A percentile compares a stretch with the other conserved stretches of the same genome.
Evolutionary conservation across 2,113 vertebrate genomes (phyloP).

Genomic region (Pachycephala philippinensis): DNA sequence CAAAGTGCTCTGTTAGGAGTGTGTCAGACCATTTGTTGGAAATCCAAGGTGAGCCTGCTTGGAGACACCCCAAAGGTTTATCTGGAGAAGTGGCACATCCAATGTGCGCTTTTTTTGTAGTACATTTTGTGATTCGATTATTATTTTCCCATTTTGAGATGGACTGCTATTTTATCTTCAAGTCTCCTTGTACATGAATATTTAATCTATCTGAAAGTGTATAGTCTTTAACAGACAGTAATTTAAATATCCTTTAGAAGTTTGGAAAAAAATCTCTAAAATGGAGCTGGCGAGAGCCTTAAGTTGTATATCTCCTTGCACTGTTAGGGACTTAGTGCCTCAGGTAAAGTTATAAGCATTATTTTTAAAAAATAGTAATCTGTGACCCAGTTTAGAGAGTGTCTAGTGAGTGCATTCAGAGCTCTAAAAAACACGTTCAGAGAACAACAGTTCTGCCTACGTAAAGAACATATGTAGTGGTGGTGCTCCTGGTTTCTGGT

Average conservation of each 20-base stretch:
- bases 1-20: background rate
- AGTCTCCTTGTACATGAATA: background rate
- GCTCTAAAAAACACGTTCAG: background rate
- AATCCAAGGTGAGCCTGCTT: background rate
- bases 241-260: background rate
- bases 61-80: background rate
- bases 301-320: background rate
- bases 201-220: background rate
- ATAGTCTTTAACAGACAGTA: background rate
- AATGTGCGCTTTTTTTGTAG: background rate
- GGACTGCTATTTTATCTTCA: background rate
- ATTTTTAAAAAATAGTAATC: background rate
- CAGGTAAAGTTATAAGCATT: background rate
- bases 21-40: background rate
- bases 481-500: background rate
- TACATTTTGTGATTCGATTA: background rate
- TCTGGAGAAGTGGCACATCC: background rate
- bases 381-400: background rate
- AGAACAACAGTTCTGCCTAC: background rate
- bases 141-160: background rate
- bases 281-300: background rate
- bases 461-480: accelerated
- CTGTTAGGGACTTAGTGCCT: background rate
- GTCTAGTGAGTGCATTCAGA: background rate
- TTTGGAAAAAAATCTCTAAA: background rate